Conservation (phyloP, 2,113 vertebrate genomes). For the Asarcornis scutulata region DNA sequence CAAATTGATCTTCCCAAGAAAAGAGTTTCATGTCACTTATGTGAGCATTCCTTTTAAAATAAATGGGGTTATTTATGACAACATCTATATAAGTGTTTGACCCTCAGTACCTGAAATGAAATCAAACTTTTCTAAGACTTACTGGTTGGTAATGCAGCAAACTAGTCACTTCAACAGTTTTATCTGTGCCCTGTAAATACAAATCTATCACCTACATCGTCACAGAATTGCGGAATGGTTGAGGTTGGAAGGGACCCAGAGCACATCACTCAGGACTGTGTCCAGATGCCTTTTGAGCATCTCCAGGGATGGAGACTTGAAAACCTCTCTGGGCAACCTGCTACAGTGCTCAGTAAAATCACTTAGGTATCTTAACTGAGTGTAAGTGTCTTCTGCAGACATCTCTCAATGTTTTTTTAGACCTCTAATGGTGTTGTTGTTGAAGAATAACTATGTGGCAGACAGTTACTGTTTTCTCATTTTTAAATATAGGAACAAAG, state of each 20-base stretch:
- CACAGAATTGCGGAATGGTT: too few species aligned
- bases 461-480: not conserved
- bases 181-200: not conserved
- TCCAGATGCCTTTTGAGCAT: too few species aligned
- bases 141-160: not conserved
- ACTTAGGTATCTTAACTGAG: not conserved
- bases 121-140: not conserved
- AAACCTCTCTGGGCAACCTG: too few species aligned
- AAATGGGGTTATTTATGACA: not conserved
- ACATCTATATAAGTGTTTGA: not conserved
- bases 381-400: fast-evolving
- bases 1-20: not conserved
- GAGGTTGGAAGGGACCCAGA: too few species aligned
- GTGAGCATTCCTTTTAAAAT: not conserved
- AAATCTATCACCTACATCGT: not conserved
- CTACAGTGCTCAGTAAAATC: not conserved
- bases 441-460: not conserved
- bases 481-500: not conserved
- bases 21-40: not conserved
- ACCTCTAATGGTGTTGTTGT: fast-evolving
- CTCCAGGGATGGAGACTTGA: too few species aligned
- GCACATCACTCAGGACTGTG: too few species aligned
- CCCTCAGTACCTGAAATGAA: not conserved
- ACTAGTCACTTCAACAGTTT: not conserved
- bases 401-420: not conserved